Evolutionary conservation across 2,888 invertebrate genomes (phyloP), one percentile per base, ranked within the genome.

Genomic region (Metellina segmentata): DNA sequence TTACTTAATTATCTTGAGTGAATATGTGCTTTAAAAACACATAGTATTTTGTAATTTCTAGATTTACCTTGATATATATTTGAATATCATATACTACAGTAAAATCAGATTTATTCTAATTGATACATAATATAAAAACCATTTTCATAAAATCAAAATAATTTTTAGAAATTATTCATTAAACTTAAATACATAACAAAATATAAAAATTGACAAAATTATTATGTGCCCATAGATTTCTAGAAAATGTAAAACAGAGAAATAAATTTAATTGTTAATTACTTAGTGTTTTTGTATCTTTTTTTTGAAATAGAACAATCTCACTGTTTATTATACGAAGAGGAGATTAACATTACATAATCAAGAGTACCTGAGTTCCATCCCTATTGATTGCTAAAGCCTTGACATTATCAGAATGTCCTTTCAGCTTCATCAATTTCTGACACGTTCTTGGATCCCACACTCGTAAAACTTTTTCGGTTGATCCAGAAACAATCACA

Each of bases 391-490:
- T 96, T 83, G 99, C 97, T 94, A 99, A 95, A 16, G 99, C 98
- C 95, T 99, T 98, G 16, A 99, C 99, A 95, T 99, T 99, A 95
- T 99, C 99, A 0, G 98, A 96, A 95, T 99, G 99, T 1, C 99
- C 99, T 95, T 98, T 98, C 7, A 99, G 96, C 95, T 99, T 99
- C 97, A 98, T 98, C 90, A 98, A 96, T 94, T 99, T 97, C 94
- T 97, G 97, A 95, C 99, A 99, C 74, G 97, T 97, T 92, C 99
- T 96, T 0, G 99, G 99, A 95, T 99, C 99, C 99, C 99, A 99
- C 16, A 99, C 97, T 94, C 99, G 95, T 74, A 99, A 95, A 19
- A 98, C 97, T 95, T 98, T 98, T 94, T 99, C 99, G 6, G 99
- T 98, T 19, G 98, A 98, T 48, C 99, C 99, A 94, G 99, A 98